phyloP scores from a whole-genome alignment of 2,888 invertebrate species.

The Hyles lineata region DNA sequence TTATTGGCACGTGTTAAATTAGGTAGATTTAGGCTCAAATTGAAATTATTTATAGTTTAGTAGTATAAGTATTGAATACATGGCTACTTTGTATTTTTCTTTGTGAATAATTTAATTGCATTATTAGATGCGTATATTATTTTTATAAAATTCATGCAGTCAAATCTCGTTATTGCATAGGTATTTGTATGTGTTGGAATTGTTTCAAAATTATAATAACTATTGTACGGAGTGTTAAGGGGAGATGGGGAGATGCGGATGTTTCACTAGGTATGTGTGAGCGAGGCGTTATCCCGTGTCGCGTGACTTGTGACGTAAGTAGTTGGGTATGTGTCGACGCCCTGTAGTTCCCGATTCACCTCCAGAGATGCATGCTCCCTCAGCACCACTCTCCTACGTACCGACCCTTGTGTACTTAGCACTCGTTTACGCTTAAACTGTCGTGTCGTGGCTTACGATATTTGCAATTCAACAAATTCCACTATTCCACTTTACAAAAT shows the following conservation, averaged over 20 bases:
- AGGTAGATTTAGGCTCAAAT: conserved; percentile 66
- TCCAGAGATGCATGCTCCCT: conserved; percentile 59
- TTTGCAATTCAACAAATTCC: background rate
- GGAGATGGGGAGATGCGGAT: conserved; percentile 26
- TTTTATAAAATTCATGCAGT: conserved; percentile 79
- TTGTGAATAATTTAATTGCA: conserved; percentile 47
- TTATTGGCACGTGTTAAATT: conserved; percentile 75
- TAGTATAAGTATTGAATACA: conserved; percentile 42
- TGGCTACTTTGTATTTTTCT: conserved; percentile 45
- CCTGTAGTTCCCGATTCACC: conserved; percentile 65
- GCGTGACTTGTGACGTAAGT: conserved; percentile 67
- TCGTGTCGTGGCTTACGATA: conserved; percentile 8
- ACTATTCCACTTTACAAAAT: background rate
- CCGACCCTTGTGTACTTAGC: conserved; percentile 40
- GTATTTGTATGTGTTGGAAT: conserved; percentile 34
- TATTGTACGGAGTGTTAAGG: background rate
- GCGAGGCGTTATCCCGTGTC: conserved; percentile 36
- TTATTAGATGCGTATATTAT: conserved; percentile 52
- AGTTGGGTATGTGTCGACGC: conserved; percentile 70
- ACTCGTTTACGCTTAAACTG: conserved; percentile 3
- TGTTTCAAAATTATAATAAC: conserved; percentile 11
- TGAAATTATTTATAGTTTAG: conserved; percentile 54
- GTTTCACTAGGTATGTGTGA: conserved; percentile 52
- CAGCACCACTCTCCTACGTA: conserved; percentile 47
- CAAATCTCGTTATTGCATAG: conserved; percentile 88